phyloP scores from a whole-genome alignment of 2,113 vertebrate genomes.

The Scortum barcoo region DNA sequence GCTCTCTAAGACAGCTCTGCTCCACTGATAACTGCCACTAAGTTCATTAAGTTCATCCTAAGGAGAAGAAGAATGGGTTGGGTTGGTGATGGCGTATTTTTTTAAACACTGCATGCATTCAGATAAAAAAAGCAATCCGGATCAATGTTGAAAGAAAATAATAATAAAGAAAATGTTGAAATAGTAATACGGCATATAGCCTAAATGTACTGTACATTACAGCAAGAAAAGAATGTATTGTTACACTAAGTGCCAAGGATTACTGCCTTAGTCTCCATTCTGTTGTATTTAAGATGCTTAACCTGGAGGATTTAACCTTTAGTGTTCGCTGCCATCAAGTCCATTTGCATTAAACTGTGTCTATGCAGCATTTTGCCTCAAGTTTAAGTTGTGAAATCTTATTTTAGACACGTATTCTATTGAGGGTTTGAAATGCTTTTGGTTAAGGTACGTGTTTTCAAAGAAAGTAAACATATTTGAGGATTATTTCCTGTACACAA shows the following conservation, averaged over 20 bases:
- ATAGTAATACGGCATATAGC: slow-evolving; percentile 19
- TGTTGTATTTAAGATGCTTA: slow-evolving; percentile 62
- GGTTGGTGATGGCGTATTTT: background rate
- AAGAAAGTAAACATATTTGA: background rate
- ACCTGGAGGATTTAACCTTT: slow-evolving; percentile 47
- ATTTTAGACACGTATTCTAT: background rate
- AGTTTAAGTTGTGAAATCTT: background rate
- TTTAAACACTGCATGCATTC: background rate
- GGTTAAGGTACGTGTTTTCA: background rate
- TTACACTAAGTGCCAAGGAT: slow-evolving; percentile 49
- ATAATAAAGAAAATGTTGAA: background rate
- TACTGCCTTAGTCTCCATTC: slow-evolving; percentile 41
- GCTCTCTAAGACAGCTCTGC: slow-evolving; percentile 9
- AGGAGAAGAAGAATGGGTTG: background rate
- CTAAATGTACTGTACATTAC: slow-evolving; percentile 24
- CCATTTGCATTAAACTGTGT: slow-evolving; percentile 46
- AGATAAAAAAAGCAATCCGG: background rate
- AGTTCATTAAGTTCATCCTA: slow-evolving; percentile 18
- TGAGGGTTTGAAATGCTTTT: background rate
- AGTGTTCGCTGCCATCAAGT: slow-evolving; percentile 10
- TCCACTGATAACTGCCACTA: background rate
- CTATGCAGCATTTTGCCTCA: background rate
- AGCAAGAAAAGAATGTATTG: slow-evolving; percentile 37
- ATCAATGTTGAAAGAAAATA: background rate
- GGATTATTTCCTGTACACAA: background rate